These are phyloP conservation scores for Falco peregrinus DNA, from an alignment of 2,797 vertebrate species.

Conservation along the genomic window DNA sequence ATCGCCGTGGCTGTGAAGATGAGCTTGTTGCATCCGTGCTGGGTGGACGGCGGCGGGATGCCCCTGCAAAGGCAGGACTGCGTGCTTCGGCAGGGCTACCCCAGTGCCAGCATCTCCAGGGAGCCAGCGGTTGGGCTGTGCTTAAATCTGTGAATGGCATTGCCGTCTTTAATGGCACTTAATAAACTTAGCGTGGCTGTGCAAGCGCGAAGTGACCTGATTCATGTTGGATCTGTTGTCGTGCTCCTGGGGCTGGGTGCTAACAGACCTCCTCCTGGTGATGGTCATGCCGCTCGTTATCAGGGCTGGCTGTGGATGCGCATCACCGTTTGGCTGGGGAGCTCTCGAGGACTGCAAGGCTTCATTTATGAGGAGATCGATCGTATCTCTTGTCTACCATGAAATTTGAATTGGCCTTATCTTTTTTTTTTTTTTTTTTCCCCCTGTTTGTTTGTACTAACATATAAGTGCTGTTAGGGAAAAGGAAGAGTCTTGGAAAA, in stretches of 20 bases:
- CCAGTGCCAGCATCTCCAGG: neutral
- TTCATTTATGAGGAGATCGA: neutral
- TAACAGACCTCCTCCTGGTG: neutral
- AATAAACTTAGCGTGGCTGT: rapidly evolving
- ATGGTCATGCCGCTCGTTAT: rapidly evolving
- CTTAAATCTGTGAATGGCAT: neutral
- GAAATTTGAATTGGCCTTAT: neutral
- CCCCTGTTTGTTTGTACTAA: neutral
- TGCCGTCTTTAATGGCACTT: neutral
- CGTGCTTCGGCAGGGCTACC: neutral
- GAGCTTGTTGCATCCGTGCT: neutral
- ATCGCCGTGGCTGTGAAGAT: neutral
- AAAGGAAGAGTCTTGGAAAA: neutral
- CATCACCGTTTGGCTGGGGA: neutral
- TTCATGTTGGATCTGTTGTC: neutral
- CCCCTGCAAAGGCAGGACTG: neutral
- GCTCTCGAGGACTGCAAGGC: neutral
- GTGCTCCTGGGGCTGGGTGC: neutral
- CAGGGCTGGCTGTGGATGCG: neutral
- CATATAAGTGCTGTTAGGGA: neutral
- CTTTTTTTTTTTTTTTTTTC: neutral
- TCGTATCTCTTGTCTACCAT: neutral
- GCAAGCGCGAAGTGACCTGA: rapidly evolving
- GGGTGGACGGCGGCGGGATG: neutral
- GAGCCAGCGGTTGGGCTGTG: neutral